Conservation (phyloP, 2,797 vertebrate genomes). For the Sternotherus odoratus region DNA sequence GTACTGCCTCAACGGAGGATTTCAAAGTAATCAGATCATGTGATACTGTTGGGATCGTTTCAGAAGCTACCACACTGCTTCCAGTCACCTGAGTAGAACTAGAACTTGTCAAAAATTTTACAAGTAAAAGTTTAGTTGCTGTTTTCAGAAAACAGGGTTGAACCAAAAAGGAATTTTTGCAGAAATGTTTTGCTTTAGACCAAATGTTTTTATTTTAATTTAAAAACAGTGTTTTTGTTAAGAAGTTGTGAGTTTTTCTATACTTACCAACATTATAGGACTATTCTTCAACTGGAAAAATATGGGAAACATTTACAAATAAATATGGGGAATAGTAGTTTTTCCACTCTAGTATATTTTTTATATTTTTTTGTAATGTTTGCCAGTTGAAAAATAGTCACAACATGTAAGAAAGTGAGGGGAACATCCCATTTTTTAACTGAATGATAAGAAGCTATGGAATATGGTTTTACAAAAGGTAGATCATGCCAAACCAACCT, state of each 20-base stretch:
- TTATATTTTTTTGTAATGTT: not conserved
- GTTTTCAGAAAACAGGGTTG: not conserved
- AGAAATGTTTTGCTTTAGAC: not conserved
- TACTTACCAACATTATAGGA: not conserved
- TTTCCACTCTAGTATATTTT: not conserved
- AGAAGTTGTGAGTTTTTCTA: not conserved
- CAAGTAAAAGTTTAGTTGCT: not conserved
- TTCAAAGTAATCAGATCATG: constrained; percentile 38
- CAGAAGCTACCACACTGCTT: constrained; percentile 31
- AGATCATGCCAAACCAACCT: too few relatives aligned
- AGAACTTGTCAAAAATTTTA: not conserved
- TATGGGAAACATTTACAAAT: not conserved
- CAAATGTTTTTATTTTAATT: not conserved
- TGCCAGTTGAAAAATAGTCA: not conserved
- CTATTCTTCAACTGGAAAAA: not conserved
- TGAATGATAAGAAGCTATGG: not conserved
- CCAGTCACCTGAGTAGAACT: not conserved
- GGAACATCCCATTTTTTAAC: not conserved
- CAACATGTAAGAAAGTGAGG: not conserved
- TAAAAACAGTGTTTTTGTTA: not conserved
- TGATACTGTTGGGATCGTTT: not conserved
- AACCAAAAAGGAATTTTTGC: not conserved
- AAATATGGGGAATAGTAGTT: too few relatives aligned
- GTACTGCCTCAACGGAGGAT: constrained; percentile 17
- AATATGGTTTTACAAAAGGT: not conserved